phyloP scores from a whole-genome alignment of 2,797 vertebrate genomes.

The Anguilla marmorata region DNA sequence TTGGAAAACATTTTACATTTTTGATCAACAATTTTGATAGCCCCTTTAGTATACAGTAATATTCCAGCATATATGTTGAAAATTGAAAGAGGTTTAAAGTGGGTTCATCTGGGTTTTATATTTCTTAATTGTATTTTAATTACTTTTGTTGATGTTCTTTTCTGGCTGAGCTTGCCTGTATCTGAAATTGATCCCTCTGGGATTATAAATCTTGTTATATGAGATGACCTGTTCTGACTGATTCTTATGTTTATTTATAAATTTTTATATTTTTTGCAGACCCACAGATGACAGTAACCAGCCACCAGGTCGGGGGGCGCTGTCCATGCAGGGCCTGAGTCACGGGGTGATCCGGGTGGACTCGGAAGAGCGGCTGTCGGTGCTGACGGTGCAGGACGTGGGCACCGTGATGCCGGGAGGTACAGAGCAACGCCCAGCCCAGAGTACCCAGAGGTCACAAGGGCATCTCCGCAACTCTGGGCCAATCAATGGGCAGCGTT shows the following conservation, averaged over 20 bases:
- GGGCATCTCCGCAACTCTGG: background rate
- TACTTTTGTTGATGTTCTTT: background rate
- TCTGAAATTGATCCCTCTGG: background rate
- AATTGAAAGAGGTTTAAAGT: slow-evolving; percentile 5
- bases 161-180: background rate
- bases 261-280: slow-evolving; percentile 62
- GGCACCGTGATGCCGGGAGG: slow-evolving; percentile 96
- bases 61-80: background rate
- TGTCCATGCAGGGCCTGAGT: slow-evolving; percentile 96
- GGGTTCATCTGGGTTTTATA: background rate
- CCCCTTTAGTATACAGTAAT: background rate
- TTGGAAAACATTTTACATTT: background rate
- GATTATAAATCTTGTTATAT: background rate
- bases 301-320: slow-evolving; percentile 90
- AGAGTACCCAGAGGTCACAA: background rate
- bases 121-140: background rate
- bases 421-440: slow-evolving; percentile 49
- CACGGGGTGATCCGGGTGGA: slow-evolving; percentile 93
- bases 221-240: background rate
- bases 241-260: background rate
- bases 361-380: slow-evolving; percentile 93
- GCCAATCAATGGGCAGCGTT: background rate
- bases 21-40: background rate
- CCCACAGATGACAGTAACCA: slow-evolving; percentile 97
- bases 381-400: slow-evolving; percentile 96